Evolutionary conservation across 92 coral and sea anemone genomes (phyloP).

Genomic region (Metridium senile): DNA sequence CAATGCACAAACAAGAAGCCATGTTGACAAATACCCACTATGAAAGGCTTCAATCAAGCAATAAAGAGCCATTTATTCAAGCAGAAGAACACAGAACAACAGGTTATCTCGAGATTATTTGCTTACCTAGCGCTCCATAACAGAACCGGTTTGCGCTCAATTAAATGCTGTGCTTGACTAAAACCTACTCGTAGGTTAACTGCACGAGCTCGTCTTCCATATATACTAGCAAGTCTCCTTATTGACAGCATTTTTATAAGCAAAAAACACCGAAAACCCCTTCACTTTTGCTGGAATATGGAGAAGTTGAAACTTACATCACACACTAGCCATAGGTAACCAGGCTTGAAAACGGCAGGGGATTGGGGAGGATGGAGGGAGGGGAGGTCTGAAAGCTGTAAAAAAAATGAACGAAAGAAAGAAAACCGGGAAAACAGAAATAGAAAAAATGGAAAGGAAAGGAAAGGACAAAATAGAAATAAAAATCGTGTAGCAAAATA

Average conservation of each 20-base stretch:
- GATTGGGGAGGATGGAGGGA: background rate
- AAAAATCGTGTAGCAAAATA: too few relatives aligned
- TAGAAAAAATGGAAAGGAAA: background rate
- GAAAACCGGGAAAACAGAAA: background rate
- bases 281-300: constrained; percentile 15
- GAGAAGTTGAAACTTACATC: constrained; percentile 1
- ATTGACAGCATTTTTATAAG: constrained; percentile 64
- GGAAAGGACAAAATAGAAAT: too few relatives aligned
- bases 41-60: background rate
- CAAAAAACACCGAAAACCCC: constrained; percentile 15
- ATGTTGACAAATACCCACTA: background rate
- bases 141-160: constrained; percentile 46
- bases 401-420: background rate
- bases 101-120: background rate
- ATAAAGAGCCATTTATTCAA: background rate
- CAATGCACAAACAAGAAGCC: background rate
- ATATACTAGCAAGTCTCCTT: constrained; percentile 50
- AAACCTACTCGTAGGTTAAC: constrained; percentile 58
- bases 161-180: constrained; percentile 49
- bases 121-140: constrained; percentile 71
- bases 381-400: background rate
- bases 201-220: constrained; percentile 64
- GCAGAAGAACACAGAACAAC: constrained; percentile 3
- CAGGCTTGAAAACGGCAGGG: background rate
- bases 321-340: background rate